A percentile compares a stretch with the other conserved stretches of the same genome.
Conservation (phyloP, 2,113 vertebrate species). For the Atractosteus spatula region DNA sequence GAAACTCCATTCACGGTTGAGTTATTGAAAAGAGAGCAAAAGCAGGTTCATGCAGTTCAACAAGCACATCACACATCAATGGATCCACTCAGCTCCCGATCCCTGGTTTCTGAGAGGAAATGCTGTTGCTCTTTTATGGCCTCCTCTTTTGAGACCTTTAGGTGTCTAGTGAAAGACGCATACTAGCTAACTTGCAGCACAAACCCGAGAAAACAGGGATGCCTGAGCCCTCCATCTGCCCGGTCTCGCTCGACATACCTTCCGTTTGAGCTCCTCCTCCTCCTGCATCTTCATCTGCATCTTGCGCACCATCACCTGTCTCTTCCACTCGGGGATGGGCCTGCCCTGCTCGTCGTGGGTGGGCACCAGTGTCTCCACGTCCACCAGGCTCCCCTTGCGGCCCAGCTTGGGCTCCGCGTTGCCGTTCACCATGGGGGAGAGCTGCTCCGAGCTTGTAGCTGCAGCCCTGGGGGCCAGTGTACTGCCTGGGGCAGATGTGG, state of each 20-base stretch:
- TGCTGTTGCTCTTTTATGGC: too few species aligned
- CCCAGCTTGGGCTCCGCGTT: conserved; percentile 51
- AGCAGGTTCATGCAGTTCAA: too few species aligned
- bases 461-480: conserved; percentile 41
- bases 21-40: too few species aligned
- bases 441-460: conserved; percentile 59
- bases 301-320: conserved; percentile 93
- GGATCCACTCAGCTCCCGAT: too few species aligned
- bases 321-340: conserved; percentile 88
- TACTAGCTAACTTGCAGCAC: neutral
- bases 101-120: too few species aligned
- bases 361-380: conserved; percentile 81
- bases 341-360: conserved; percentile 87
- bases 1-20: too few species aligned
- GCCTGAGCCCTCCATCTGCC: neutral
- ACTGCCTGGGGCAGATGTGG: conserved; percentile 55
- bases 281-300: conserved; percentile 92
- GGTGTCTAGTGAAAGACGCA: too few species aligned
- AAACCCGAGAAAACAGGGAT: neutral
- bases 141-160: too few species aligned
- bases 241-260: conserved; percentile 64
- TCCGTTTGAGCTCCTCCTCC: conserved; percentile 86
- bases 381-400: conserved; percentile 57
- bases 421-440: conserved; percentile 71
- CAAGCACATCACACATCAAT: too few species aligned